These are phyloP conservation scores for Bedellia somnulentella DNA, from an alignment of 2,888 invertebrate genomes.

Conservation along the genomic window DNA sequence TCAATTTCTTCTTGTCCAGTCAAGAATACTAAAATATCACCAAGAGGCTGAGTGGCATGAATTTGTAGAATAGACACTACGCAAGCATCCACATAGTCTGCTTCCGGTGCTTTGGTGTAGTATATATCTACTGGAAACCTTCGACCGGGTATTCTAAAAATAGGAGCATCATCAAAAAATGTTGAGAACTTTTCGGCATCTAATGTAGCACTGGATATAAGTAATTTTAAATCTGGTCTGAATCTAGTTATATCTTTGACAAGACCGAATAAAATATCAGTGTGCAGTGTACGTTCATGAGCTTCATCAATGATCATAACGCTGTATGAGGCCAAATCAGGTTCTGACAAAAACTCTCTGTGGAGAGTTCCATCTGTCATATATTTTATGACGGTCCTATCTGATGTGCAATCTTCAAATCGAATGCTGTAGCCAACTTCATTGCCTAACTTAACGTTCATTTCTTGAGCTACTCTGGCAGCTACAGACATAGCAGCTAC, in stretches of 20 bases:
- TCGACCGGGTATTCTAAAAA: constrained; percentile 96
- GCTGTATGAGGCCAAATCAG: constrained; percentile 93
- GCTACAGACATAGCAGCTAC: constrained; percentile 99
- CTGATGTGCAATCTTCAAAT: constrained; percentile 99
- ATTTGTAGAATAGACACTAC: constrained; percentile 98
- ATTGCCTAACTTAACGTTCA: constrained; percentile 93
- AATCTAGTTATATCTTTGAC: constrained; percentile 95
- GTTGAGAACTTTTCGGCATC: constrained; percentile 97
- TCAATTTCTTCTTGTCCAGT: constrained; percentile 94
- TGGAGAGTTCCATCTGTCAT: constrained; percentile 99
- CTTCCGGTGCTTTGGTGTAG: constrained; percentile 98
- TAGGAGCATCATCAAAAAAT: constrained; percentile 98
- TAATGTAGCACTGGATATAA: constrained; percentile 97
- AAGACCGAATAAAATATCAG: constrained; percentile 96
- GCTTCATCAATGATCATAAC: constrained; percentile 99
- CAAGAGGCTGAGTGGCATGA: constrained; percentile 94
- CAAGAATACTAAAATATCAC: constrained; percentile 95
- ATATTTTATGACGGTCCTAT: constrained; percentile 94
- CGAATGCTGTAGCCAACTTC: constrained; percentile 90
- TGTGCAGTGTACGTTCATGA: constrained; percentile 96
- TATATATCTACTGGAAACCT: constrained; percentile 98
- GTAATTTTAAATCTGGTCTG: constrained; percentile 88
- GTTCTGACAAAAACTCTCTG: constrained; percentile 95
- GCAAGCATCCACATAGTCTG: constrained; percentile 97
- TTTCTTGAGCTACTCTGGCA: constrained; percentile 96